Evolutionary conservation across 2,113 vertebrate genomes (phyloP), one percentile per base, ranked within the genome.

Genomic region (Irena cyanogastra): DNA sequence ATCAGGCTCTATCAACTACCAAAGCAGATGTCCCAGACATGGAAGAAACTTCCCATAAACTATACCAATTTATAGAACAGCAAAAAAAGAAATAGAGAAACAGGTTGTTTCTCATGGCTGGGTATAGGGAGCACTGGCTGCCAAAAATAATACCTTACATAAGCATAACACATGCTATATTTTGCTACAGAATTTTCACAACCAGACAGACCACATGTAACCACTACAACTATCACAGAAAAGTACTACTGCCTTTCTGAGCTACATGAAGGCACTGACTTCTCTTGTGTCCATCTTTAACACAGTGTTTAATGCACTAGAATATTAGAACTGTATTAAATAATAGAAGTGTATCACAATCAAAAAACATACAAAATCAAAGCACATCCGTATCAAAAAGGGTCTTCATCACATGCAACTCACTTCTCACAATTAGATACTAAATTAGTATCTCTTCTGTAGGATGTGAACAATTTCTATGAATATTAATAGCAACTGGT

Each of bases 171-270:
- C 15, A 83, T 74, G 76, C 72, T 90, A 70, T 86, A 90, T 90
- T 92, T 92, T 90, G 71, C 63, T 87, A 86, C 63, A 90, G 54
- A 87, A 52, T 77, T 83, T 88, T 91, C 89, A 95, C 87, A 96
- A 91, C 75, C 66, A 95, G 63, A 59, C 30, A 63, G 56, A 49
- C 82, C 83, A 92, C 83, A 90, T 81, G 69, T 39, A 90, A 64
- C 49, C 83, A 87, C 87, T 95, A 94, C 76, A 68, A 96, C 65
- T 35, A 64, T 10, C 47, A 52, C 16, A 10, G 74, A 47, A 85
- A 93, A 52, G 86, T 81, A 96, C 81, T 90, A 91, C 84, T 77
- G 66, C 27, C 35, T 60, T 83, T 71, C 66, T 77, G 42, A 91
- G 23, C 27, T 35, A 31, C 52, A 49, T n/a, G 57, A 72, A 88